These are phyloP conservation scores for Eublepharis macularius DNA, from an alignment of 2,113 vertebrate species.

Conservation along the genomic window DNA sequence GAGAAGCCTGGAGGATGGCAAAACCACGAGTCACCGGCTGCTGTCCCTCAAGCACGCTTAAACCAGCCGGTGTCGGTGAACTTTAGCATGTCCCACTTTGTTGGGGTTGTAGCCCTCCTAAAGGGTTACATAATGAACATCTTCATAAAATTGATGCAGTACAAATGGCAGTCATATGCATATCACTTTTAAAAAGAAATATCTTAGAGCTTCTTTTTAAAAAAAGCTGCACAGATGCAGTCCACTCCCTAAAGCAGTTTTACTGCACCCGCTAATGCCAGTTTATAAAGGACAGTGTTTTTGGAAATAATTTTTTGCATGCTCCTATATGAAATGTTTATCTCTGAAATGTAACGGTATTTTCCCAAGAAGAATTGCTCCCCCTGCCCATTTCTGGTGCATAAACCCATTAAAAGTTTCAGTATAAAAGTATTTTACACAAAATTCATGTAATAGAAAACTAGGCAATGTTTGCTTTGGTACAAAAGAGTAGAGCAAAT, in stretches of 20 bases:
- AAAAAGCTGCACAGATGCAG: no score
- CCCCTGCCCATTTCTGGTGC: conserved; percentile 3
- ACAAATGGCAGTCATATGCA: not conserved
- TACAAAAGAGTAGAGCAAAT: conserved; percentile 19
- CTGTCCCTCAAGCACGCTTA: not conserved
- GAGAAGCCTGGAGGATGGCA: not conserved
- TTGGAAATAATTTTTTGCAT: conserved; percentile 37
- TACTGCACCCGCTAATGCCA: not conserved
- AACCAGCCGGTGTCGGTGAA: not conserved
- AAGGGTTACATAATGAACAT: not conserved
- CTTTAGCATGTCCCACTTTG: not conserved
- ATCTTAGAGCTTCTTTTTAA: conserved; percentile 27
- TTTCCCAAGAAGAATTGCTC: not conserved
- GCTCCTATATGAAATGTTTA: conserved; percentile 24
- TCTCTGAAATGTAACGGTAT: not conserved
- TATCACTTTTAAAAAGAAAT: conserved; percentile 29
- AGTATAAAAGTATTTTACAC: conserved; percentile 25
- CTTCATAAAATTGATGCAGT: conserved; percentile 30
- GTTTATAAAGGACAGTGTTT: conserved; percentile 3
- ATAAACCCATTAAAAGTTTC: conserved; percentile 21
- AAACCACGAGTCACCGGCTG: no score
- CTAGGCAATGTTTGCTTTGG: not conserved
- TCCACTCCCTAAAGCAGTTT: no score
- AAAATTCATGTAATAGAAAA: not conserved
- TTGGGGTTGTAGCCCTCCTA: not conserved